Base-by-base conservation (phyloP, 2,797 vertebrate genomes). In the Sphenodon punctatus region DNA sequence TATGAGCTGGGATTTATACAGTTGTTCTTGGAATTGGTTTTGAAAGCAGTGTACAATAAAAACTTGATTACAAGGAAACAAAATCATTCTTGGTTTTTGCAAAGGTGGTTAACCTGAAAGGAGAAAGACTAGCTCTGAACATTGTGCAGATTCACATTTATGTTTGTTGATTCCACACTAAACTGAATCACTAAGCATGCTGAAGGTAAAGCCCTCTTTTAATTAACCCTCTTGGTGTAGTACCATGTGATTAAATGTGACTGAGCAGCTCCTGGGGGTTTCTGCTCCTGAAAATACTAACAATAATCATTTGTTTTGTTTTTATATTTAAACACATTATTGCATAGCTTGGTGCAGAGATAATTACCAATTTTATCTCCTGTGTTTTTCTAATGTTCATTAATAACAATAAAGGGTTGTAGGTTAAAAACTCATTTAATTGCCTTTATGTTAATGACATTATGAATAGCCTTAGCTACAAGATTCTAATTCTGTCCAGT, bases 371-470 rank as follows among this genome's bases (percentile, higher is more conserved):
- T 97, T 96, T 97, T 96, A 97, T 98, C 97, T 98, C 96, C 93
- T 96, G 96, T 97, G 96, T 96, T 96, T 97, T 95, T 96, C 95
- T 95, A 92, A 96, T 96, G 96, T 98, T 99, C 98, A 98, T 99
- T 99, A 99, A 99, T 99, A 99, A 99, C 96, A 96, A 97, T 97
- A 97, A 97, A 97, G 96, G 98, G 98, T 98, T 97, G 97, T 96
- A 98, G 98, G 98, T 99, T 99, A 99, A 99, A 99, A 99, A 98
- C 98, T 97, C 97, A 98, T 98, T 99, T 99, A 99, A 99, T 99
- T 99, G 98, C 98, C 97, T 99, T 98, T 98, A 98, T 99, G 98
- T 99, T 99, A 99, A 99, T 98, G 97, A 97, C 97, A 97, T 98
- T 97, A 98, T 98, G 97, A 98, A 98, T 98, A 97, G 98, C 97